Conservation (phyloP, 2,888 invertebrate species). For the Microctonus aethiopoides region DNA sequence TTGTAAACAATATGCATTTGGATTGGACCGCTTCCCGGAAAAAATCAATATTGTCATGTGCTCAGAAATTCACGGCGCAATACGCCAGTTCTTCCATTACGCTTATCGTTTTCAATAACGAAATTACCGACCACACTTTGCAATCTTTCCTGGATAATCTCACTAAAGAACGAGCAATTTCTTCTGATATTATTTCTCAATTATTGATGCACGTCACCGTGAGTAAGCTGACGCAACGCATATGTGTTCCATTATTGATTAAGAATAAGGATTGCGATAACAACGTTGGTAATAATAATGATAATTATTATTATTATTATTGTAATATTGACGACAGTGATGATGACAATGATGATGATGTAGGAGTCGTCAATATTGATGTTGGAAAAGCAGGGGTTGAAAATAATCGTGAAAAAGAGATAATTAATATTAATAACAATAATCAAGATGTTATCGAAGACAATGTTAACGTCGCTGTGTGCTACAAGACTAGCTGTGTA, state of each 20-base stretch:
- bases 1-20: slow-evolving; percentile 19
- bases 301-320: slow-evolving; percentile 40
- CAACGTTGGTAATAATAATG: slow-evolving; percentile 43
- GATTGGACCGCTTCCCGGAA: slow-evolving; percentile 4
- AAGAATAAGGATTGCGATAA: slow-evolving; percentile 57
- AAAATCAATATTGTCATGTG: slow-evolving; percentile 26
- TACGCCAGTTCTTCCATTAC: slow-evolving; percentile 67
- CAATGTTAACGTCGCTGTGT: slow-evolving; percentile 60
- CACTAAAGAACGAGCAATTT: slow-evolving; percentile 52
- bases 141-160: slow-evolving; percentile 57
- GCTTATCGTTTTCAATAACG: slow-evolving; percentile 67
- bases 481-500: slow-evolving; percentile 61
- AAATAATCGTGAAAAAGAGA: slow-evolving; percentile 34
- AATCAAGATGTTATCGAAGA: slow-evolving; percentile 55
- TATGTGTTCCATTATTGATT: slow-evolving; percentile 67
- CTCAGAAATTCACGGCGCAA: slow-evolving; percentile 37
- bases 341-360: slow-evolving; percentile 23
- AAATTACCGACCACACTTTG: slow-evolving; percentile 59
- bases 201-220: slow-evolving; percentile 57
- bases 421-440: slow-evolving; percentile 52
- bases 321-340: slow-evolving; percentile 34
- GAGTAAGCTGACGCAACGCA: slow-evolving; percentile 64
- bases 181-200: slow-evolving; percentile 45
- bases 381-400: neutral
- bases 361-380: neutral